A percentile compares a stretch with the other conserved stretches of the same genome.
Conservation (phyloP, 2,113 vertebrate species). For the Corvus moneduloides region DNA sequence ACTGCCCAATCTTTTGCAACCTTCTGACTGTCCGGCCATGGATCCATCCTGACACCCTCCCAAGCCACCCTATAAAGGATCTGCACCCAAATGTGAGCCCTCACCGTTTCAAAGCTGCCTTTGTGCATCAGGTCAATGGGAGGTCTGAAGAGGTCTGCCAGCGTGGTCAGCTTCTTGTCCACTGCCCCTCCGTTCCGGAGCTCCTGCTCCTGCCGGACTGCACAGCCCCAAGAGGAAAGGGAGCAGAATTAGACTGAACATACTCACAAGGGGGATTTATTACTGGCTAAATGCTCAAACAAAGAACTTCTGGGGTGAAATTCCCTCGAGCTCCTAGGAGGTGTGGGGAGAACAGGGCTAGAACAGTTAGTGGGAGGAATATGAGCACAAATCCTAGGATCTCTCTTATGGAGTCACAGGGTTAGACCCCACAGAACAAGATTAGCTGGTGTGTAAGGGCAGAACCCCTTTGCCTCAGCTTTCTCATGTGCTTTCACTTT, state of each 20-base stretch:
- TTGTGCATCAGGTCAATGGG: conserved; percentile 99
- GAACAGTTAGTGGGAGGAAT: neutral
- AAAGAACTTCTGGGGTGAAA: neutral
- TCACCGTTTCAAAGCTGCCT: conserved; percentile 98
- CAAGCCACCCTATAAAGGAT: neutral
- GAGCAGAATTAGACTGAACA: neutral
- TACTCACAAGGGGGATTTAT: neutral
- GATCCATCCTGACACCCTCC: neutral
- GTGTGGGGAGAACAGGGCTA: neutral
- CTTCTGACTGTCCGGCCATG: neutral
- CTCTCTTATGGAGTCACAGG: neutral
- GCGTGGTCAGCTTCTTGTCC: conserved; percentile 97
- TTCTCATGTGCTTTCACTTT: neutral
- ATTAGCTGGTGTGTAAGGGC: no score
- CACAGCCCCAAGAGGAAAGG: conserved; percentile 36
- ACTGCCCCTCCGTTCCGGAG: conserved; percentile 93
- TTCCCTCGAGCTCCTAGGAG: neutral
- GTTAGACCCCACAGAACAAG: neutral
- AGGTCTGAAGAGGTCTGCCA: conserved; percentile 97
- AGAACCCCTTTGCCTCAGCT: neutral
- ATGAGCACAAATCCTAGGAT: neutral
- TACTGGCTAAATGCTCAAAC: neutral
- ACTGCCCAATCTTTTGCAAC: neutral
- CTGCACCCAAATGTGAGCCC: neutral
- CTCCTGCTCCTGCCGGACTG: conserved; percentile 98